Evolutionary conservation across 2,113 vertebrate genomes (phyloP).

Genomic region (Corvus cornix): DNA sequence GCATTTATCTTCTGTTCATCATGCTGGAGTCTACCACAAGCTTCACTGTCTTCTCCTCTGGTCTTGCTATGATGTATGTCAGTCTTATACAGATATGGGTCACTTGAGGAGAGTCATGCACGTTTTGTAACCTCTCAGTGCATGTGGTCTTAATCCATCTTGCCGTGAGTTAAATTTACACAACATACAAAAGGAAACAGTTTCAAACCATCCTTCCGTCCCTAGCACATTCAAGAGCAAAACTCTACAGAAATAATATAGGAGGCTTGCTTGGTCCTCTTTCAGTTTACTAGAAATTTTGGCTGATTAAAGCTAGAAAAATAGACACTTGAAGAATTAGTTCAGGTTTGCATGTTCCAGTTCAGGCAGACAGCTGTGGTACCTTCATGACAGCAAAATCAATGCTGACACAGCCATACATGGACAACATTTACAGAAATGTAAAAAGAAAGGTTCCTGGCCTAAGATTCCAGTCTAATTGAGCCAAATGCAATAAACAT

Average conservation of each 20-base stretch:
- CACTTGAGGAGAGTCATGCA: neutral
- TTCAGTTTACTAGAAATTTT: neutral
- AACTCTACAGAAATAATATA: neutral
- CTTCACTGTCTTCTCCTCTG: neutral
- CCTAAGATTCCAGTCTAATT: slow-evolving; percentile 55
- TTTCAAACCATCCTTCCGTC: neutral
- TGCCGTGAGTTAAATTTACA: neutral
- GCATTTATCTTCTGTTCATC: neutral
- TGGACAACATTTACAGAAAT: slow-evolving; percentile 23
- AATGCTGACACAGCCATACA: slow-evolving; percentile 1
- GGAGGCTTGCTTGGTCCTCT: neutral
- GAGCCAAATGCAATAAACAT: slow-evolving; percentile 59
- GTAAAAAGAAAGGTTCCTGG: slow-evolving; percentile 52
- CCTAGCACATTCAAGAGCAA: neutral
- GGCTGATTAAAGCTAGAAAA: neutral
- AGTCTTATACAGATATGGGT: neutral
- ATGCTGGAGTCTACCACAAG: neutral
- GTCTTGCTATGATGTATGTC: neutral
- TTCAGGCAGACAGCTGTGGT: neutral
- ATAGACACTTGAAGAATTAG: neutral
- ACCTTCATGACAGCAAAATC: slow-evolving; percentile 11
- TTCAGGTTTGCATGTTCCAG: neutral
- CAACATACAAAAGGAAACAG: neutral
- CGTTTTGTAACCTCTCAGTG: neutral
- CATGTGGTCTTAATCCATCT: neutral